Evolutionary conservation across 2,888 invertebrate species (phyloP).

Genomic region (Rhopalosiphum nymphaeae): DNA sequence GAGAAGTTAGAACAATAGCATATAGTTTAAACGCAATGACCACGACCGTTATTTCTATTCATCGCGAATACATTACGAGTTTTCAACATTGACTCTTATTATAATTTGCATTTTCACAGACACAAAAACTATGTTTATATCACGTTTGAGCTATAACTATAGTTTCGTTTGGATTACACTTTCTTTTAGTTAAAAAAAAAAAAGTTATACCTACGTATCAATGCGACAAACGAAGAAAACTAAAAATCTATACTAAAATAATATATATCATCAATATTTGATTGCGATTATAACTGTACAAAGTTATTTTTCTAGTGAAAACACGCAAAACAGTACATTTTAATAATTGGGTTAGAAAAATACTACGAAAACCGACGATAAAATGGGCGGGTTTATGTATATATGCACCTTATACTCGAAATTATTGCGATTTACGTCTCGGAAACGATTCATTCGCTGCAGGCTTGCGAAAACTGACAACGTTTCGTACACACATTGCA

Average conservation of each 20-base stretch:
- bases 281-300: background rate
- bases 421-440: background rate
- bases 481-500: background rate
- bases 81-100: background rate
- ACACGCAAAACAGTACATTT: background rate
- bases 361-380: background rate
- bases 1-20: constrained; percentile 30
- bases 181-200: background rate
- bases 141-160: background rate
- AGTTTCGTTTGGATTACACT: background rate
- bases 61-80: background rate
- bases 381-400: background rate
- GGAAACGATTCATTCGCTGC: constrained; percentile 15
- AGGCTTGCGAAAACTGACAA: constrained; percentile 46
- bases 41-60: background rate
- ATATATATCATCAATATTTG: background rate
- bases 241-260: background rate
- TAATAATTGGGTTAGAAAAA: background rate
- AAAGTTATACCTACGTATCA: background rate
- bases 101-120: background rate
- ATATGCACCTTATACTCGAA: background rate
- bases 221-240: background rate
- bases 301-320: background rate
- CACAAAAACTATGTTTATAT: background rate
- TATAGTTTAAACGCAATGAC: background rate